These are phyloP conservation scores for Oryzias javanicus DNA, from an alignment of 2,113 vertebrate genomes.

Conservation along the genomic window DNA sequence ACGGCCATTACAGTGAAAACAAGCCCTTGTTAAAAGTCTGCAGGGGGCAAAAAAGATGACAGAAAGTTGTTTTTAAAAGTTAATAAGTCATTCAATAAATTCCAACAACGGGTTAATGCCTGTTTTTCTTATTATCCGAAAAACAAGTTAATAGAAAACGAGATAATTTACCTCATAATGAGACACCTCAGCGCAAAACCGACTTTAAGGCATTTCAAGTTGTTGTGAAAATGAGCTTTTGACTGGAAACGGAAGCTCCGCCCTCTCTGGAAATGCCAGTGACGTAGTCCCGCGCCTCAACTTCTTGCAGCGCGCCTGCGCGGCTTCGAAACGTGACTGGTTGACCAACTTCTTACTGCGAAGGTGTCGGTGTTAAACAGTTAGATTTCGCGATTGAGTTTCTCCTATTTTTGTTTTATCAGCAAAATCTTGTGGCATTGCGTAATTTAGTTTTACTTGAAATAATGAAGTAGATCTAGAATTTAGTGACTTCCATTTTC, in stretches of 20 bases:
- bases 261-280: conserved; percentile 31
- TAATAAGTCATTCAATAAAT: background rate
- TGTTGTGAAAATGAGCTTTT: background rate
- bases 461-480: too few relatives aligned
- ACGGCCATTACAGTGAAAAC: conserved; percentile 57
- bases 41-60: background rate
- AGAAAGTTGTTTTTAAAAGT: background rate
- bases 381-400: too few relatives aligned
- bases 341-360: too few relatives aligned
- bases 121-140: too few relatives aligned
- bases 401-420: too few relatives aligned
- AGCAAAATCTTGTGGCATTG: too few relatives aligned
- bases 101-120: too few relatives aligned
- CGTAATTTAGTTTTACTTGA: too few relatives aligned
- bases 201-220: background rate
- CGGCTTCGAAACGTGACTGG: background rate
- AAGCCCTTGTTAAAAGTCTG: conserved; percentile 26
- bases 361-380: too few relatives aligned
- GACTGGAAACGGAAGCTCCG: conserved; percentile 1
- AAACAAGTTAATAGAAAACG: accelerated
- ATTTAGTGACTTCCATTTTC: too few relatives aligned
- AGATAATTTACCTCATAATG: conserved; percentile 34
- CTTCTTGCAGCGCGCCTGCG: background rate
- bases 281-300: background rate
- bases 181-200: background rate